A percentile compares a stretch with the other conserved stretches of the same genome.
Evolutionary conservation across 2,797 vertebrate species (phyloP).

Genomic region (Lepilemur ruficaudatus): DNA sequence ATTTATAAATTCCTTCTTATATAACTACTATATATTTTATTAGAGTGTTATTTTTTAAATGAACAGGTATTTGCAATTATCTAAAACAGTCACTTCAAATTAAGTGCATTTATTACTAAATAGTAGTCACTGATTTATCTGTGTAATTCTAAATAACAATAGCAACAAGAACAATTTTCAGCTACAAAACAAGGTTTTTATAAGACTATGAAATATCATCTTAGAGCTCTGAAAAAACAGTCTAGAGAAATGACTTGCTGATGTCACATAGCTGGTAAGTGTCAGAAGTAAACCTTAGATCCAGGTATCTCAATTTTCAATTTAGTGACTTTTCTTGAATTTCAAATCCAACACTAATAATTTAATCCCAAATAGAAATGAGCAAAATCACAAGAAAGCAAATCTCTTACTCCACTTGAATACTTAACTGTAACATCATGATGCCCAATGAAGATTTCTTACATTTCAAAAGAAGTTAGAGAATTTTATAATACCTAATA

Average conservation of each 20-base stretch:
- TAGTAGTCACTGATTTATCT: neutral
- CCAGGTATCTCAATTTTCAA: neutral
- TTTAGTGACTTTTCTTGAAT: slow-evolving; percentile 20
- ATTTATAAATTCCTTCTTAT: neutral
- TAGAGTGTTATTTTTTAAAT: neutral
- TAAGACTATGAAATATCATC: neutral
- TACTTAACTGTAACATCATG: neutral
- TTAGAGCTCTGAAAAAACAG: neutral
- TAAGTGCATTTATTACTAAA: neutral
- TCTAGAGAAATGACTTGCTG: neutral
- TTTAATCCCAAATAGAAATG: neutral
- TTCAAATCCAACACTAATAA: neutral
- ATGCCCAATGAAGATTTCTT: neutral
- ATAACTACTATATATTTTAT: neutral
- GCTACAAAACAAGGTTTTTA: neutral
- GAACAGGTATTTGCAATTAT: neutral
- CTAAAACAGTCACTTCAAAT: neutral
- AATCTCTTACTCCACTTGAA: neutral
- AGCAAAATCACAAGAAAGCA: slow-evolving; percentile 10
- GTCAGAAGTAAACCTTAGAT: neutral
- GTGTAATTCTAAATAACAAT: slow-evolving; percentile 5
- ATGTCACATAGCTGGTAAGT: neutral
- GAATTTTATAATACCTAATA: neutral
- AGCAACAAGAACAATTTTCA: slow-evolving; percentile 3
- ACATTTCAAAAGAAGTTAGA: neutral